Evolutionary conservation across 2,797 vertebrate species (phyloP).

Genomic region (Euphonia xanthogaster): DNA sequence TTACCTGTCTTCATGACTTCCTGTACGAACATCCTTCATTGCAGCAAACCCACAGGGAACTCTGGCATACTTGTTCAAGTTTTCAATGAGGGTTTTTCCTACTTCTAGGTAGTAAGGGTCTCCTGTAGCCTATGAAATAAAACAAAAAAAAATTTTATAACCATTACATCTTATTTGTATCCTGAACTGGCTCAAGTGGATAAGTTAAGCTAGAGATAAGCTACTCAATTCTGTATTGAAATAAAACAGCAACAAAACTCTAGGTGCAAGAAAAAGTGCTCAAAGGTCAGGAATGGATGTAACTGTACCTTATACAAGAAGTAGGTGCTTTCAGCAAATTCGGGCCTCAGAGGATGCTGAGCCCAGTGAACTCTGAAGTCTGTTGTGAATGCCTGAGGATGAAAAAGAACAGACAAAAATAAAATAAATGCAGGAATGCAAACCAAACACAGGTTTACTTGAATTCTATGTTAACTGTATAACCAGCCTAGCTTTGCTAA

Average conservation of each 20-base stretch:
- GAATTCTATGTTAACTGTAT: not conserved
- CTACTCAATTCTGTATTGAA: not conserved
- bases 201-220: not conserved
- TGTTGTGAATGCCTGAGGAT: constrained; percentile 93
- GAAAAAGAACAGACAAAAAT: not conserved
- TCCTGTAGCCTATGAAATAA: constrained; percentile 86
- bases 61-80: constrained; percentile 97
- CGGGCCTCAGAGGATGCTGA: constrained; percentile 95
- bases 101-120: constrained; percentile 98
- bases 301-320: constrained; percentile 94
- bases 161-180: not conserved
- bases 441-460: not conserved
- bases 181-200: not conserved
- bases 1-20: constrained; percentile 98
- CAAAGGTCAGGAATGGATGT: not conserved
- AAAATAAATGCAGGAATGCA: not conserved
- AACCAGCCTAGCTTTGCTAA: not conserved
- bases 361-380: constrained; percentile 99
- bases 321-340: constrained; percentile 99
- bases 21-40: constrained; percentile 98
- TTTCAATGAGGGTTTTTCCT: constrained; percentile 95
- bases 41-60: constrained; percentile 98
- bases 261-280: not conserved
- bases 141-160: not conserved
- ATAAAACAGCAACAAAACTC: not conserved